Evolutionary conservation across 2,888 invertebrate species (phyloP), one percentile per base, ranked within the genome.

Genomic region (Ormyrus pomaceus): DNA sequence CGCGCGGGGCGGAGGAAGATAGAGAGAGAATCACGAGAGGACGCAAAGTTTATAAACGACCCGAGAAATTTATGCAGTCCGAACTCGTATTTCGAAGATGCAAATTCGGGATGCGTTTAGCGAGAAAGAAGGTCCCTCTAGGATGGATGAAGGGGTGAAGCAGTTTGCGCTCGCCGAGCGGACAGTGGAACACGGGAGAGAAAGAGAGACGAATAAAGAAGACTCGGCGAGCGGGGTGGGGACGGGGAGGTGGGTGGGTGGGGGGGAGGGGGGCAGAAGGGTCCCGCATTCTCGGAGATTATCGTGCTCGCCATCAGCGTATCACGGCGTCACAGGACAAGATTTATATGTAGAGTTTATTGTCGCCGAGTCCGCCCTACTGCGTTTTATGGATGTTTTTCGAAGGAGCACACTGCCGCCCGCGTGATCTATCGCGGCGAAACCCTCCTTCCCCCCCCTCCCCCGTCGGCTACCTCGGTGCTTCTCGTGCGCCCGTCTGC

Each of bases 361-460:
- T 90, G 90, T 90, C 90, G 90, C 90, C 89, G 90, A 90, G 90
- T 90, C 90, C 90, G 90, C 90, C 90, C 90, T 90, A 90, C 90
- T 90, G 90, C 90, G 90, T 90, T 90, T 90, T 90, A 90, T 90
- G 90, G 90, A 90, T 90, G 90, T 90, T 90, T 90, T 90, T 90
- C 90, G 89, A 90, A 90, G 90, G 90, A 90, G 87, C 87, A 58
- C 74, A 77, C 77, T 76, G 69, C 69, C 89, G 89, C 89, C 87
- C 88, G 88, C 87, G 89, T 90, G 90, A 90, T 90, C 90, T 90
- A 90, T 90, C 88, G 90, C 87, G 84, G 83, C 83, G 83, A 81
- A 82, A 66, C 59, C 82, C 72, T 65, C 65, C 68, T 59, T 71
- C 65, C 50, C 74, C 76, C 58, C 77, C 56, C 73, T 71, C 74